Evolutionary conservation across 2,113 vertebrate genomes (phyloP).

Genomic region (Megaleporinus macrocephalus): DNA sequence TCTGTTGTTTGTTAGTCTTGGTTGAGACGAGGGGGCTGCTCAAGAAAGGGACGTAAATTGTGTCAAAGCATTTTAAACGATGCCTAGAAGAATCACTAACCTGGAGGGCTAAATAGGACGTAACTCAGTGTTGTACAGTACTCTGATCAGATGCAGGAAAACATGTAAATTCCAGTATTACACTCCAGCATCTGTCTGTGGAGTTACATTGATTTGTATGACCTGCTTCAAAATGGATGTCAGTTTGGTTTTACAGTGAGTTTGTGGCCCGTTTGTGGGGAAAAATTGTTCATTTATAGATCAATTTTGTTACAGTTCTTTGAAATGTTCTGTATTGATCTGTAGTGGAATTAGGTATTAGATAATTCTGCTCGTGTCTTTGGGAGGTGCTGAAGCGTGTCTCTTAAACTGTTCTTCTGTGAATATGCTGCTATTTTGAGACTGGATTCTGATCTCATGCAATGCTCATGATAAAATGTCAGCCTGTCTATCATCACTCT

Average conservation of each 20-base stretch:
- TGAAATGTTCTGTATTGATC: too few species aligned
- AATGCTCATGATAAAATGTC: neutral
- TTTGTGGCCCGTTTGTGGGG: too few species aligned
- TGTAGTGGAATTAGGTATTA: too few species aligned
- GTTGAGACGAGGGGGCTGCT: neutral
- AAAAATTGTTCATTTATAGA: too few species aligned
- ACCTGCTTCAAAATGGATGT: neutral
- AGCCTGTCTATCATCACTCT: neutral
- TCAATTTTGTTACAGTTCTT: too few species aligned
- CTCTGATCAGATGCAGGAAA: neutral
- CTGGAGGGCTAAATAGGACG: too few species aligned
- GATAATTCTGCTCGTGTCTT: too few species aligned
- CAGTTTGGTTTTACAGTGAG: neutral
- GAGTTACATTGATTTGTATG: neutral
- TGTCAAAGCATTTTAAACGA: neutral
- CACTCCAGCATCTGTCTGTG: neutral
- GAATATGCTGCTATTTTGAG: neutral
- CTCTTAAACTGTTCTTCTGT: neutral
- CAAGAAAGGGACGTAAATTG: neutral
- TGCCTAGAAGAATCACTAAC: neutral
- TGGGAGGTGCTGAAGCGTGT: neutral
- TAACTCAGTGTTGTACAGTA: neutral
- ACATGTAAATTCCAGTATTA: neutral
- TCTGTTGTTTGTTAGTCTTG: neutral
- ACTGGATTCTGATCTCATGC: neutral